Evolutionary conservation across 2,888 invertebrate species (phyloP).

Genomic region (Panzeria rudis): DNA sequence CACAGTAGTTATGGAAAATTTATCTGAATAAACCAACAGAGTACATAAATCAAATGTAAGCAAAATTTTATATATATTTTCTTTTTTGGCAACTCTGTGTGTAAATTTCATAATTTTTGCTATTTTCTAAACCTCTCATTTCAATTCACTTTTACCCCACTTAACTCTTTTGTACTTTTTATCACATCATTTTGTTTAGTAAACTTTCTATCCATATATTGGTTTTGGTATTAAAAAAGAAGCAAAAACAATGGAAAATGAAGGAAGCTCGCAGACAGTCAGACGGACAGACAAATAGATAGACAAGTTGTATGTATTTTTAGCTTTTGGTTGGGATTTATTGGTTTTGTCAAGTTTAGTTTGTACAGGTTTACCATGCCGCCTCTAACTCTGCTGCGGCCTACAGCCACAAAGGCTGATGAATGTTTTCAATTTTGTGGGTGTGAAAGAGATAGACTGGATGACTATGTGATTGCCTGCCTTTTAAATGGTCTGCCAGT

Average conservation of each 20-base stretch:
- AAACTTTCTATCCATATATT: conserved; percentile 47
- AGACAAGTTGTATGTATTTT: conserved; percentile 35
- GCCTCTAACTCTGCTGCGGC: background rate
- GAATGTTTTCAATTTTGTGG: background rate
- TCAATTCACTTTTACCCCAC: conserved; percentile 20
- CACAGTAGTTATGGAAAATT: too few relatives aligned
- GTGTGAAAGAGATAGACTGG: conserved; percentile 48
- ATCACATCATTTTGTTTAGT: conserved; percentile 21
- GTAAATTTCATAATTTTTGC: background rate
- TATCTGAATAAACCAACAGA: too few relatives aligned
- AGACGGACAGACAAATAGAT: background rate
- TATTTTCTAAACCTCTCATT: conserved; percentile 29
- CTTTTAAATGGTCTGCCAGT: conserved; percentile 22
- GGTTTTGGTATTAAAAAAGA: conserved; percentile 37
- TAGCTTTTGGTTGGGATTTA: conserved; percentile 66
- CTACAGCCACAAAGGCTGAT: background rate
- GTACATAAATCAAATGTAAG: too few relatives aligned
- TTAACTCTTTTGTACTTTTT: conserved; percentile 19
- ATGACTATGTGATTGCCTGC: background rate
- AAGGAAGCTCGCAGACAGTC: background rate
- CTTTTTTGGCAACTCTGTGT: conserved; percentile 21
- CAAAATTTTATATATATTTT: too few relatives aligned
- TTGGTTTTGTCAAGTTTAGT: conserved; percentile 71
- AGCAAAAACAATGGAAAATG: background rate
- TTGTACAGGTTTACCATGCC: conserved; percentile 68